These are phyloP conservation scores for Odontocerum albicorne DNA, from an alignment of 2,888 invertebrate species.

Conservation along the genomic window DNA sequence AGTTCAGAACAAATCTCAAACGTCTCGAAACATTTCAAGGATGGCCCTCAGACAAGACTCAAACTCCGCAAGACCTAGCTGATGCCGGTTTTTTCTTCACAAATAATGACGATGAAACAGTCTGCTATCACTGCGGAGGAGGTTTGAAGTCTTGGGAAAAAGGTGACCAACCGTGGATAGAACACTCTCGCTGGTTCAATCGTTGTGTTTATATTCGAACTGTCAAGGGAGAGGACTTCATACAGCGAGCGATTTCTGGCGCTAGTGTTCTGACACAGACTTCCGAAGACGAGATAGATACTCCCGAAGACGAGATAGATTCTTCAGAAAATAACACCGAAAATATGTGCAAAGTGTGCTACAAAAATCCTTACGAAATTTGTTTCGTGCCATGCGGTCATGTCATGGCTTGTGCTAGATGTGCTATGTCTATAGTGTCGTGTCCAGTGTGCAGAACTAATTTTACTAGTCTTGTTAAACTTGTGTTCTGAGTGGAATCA, in stretches of 20 bases:
- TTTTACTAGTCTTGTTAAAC: conserved; percentile 51
- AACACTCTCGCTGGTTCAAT: conserved; percentile 92
- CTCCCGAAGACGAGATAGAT: conserved; percentile 22
- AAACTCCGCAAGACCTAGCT: conserved; percentile 77
- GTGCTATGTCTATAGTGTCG: conserved; percentile 81
- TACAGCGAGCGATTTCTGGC: no score
- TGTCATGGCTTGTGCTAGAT: conserved; percentile 88
- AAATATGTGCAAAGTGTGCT: conserved; percentile 89
- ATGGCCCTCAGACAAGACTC: conserved; percentile 82
- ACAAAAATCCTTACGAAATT: conserved; percentile 82
- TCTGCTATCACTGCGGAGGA: conserved; percentile 92
- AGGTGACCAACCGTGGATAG: conserved; percentile 89
- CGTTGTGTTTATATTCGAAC: no score
- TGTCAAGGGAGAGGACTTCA: no score
- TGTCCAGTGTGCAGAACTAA: conserved; percentile 84
- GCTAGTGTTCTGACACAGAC: conserved; percentile 28
- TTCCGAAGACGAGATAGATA: no score
- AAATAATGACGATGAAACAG: conserved; percentile 84
- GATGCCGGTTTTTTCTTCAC: conserved; percentile 93
- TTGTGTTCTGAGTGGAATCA: no score
- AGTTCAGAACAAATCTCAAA: no score
- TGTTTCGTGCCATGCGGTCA: conserved; percentile 96
- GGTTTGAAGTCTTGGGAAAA: conserved; percentile 92
- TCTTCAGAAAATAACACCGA: conserved; percentile 46
- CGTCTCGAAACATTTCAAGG: conserved; percentile 71